Evolutionary conservation across 2,113 vertebrate species (phyloP).

Genomic region (Pholis gunnellus): DNA sequence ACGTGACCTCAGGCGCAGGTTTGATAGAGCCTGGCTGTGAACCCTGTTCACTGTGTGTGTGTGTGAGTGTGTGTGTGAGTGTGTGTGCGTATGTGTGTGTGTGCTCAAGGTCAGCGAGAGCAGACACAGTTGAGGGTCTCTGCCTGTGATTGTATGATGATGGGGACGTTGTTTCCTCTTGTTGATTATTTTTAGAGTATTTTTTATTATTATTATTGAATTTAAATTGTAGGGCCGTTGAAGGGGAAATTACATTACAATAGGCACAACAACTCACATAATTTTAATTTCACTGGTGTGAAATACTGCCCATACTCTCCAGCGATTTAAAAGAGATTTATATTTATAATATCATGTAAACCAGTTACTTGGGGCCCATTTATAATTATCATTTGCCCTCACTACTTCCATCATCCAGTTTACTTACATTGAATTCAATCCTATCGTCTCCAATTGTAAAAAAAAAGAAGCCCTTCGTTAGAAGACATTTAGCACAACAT

Average conservation of each 20-base stretch:
- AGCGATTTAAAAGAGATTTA: background rate
- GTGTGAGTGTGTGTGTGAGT: conserved; percentile 9
- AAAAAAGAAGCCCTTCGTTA: background rate
- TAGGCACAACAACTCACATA: background rate
- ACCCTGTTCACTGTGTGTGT: conserved; percentile 62
- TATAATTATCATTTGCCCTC: background rate
- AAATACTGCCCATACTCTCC: background rate
- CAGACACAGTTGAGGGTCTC: conserved; percentile 10
- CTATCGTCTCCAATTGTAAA: background rate
- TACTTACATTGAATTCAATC: background rate
- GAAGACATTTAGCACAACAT: background rate
- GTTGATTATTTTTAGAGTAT: background rate
- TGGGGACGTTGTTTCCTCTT: background rate
- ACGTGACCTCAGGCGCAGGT: conserved; percentile 67
- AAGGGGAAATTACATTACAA: background rate
- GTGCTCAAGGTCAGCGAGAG: conserved; percentile 20
- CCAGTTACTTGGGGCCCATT: background rate
- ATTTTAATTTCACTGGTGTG: background rate
- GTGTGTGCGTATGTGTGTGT: conserved; percentile 41
- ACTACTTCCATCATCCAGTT: background rate
- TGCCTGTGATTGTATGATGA: conserved; percentile 1
- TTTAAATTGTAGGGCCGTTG: no score
- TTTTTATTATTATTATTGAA: no score
- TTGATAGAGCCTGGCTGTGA: conserved; percentile 57
- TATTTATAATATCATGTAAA: background rate